A percentile compares a stretch with the other conserved stretches of the same genome.
These are phyloP conservation scores for Oedothorax gibbosus DNA, from an alignment of 1,140 invertebrate species.

Conservation along the genomic window DNA sequence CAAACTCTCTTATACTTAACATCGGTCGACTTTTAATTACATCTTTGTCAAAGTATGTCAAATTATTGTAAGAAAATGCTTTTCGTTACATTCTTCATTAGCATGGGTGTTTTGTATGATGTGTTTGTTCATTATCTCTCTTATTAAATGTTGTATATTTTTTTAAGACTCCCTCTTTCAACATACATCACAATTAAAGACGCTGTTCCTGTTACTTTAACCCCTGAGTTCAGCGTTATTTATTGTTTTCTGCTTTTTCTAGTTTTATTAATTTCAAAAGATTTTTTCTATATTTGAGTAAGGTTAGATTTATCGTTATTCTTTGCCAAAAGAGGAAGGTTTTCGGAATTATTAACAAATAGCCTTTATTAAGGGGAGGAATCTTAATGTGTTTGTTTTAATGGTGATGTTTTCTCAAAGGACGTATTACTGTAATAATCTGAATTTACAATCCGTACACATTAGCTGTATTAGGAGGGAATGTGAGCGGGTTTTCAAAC, in stretches of 20 bases:
- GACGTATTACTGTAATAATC: too few species aligned
- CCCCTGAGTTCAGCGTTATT: constrained; percentile 33
- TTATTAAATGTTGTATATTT: constrained; percentile 49
- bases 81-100: constrained; percentile 40
- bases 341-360: constrained; percentile 32
- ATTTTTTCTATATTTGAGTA: not conserved
- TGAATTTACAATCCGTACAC: too few species aligned
- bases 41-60: too few species aligned
- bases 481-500: too few species aligned
- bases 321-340: not conserved
- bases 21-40: too few species aligned
- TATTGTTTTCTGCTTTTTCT: constrained; percentile 2
- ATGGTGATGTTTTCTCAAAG: too few species aligned
- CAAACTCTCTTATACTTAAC: too few species aligned
- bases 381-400: too few species aligned
- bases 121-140: constrained; percentile 50
- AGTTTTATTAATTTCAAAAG: not conserved
- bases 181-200: constrained; percentile 54
- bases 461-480: too few species aligned
- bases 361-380: not conserved
- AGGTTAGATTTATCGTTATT: too few species aligned
- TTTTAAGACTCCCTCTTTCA: not conserved
- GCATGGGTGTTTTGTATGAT: constrained; percentile 35
- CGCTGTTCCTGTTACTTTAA: constrained; percentile 15
- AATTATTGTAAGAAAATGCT: constrained; percentile 5